These are phyloP conservation scores for Actenoides hombroni DNA, from an alignment of 2,113 vertebrate species.

Conservation along the genomic window DNA sequence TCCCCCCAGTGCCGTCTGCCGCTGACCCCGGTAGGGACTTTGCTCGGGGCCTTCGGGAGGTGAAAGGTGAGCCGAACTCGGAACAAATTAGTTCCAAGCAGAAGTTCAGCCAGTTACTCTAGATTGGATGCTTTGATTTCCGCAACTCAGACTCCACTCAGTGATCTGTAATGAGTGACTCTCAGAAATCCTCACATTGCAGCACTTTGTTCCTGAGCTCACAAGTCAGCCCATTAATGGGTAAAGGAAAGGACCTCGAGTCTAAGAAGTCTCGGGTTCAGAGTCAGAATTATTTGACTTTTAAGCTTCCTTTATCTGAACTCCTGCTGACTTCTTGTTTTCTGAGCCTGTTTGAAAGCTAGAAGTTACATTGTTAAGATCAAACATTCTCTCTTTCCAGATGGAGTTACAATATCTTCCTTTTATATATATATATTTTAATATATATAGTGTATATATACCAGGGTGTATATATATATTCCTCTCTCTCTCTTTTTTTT, in stretches of 20 bases:
- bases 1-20: conserved; percentile 35
- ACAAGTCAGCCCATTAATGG: conserved; percentile 78
- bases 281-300: conserved; percentile 76
- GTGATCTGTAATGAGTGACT: conserved; percentile 77
- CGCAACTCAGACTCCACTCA: conserved; percentile 73
- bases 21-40: conserved; percentile 67
- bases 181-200: conserved; percentile 77
- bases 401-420: conserved; percentile 73
- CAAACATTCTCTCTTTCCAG: conserved; percentile 73
- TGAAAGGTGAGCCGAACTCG: conserved; percentile 71
- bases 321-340: conserved; percentile 76
- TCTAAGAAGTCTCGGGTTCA: conserved; percentile 76
- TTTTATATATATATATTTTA: conserved; percentile 60
- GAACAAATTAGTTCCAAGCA: conserved; percentile 77
- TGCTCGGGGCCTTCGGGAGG: conserved; percentile 57
- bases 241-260: conserved; percentile 74
- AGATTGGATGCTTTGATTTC: conserved; percentile 77
- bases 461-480: conserved; percentile 26
- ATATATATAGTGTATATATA: conserved; percentile 64
- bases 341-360: conserved; percentile 74
- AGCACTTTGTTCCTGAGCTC: conserved; percentile 76
- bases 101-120: conserved; percentile 77
- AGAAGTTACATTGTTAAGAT: conserved; percentile 78
- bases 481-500: not conserved
- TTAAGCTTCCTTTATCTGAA: conserved; percentile 76